These are phyloP conservation scores for Pseudorectes ferrugineus DNA, from an alignment of 2,113 vertebrate species.

Conservation along the genomic window DNA sequence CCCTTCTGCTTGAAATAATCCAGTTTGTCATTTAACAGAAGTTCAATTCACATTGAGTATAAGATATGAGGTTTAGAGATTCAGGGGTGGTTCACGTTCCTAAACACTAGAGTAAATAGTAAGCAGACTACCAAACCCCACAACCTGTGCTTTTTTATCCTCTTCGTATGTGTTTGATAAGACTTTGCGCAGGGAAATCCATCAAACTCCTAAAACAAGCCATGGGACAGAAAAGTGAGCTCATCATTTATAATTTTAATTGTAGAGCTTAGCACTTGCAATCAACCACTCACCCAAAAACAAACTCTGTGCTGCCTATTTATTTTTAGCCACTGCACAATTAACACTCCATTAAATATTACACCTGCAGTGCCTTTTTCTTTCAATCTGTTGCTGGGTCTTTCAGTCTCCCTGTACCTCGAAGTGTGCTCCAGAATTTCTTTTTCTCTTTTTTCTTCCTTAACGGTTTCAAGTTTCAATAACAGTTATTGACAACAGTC, in stretches of 20 bases:
- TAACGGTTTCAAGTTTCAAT: not conserved
- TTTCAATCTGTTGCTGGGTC: not conserved
- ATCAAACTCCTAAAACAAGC: not conserved
- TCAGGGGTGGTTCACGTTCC: not conserved
- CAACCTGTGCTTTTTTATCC: not conserved
- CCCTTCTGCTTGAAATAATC: not conserved
- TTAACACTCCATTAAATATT: slow-evolving; percentile 27
- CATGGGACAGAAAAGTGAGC: not conserved
- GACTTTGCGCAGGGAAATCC: not conserved
- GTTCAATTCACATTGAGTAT: not conserved
- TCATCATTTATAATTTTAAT: not conserved
- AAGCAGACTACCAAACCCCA: not conserved
- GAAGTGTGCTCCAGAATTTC: not conserved
- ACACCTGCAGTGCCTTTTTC: not conserved
- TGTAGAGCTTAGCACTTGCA: not conserved
- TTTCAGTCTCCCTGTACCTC: not conserved
- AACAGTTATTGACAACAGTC: not conserved
- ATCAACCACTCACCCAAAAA: slow-evolving; percentile 14
- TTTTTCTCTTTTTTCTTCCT: not conserved
- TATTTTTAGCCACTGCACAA: slow-evolving; percentile 35
- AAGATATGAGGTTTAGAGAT: not conserved
- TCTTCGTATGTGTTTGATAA: not conserved
- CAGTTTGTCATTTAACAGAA: not conserved
- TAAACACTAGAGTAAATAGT: not conserved
- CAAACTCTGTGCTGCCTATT: not conserved